These are phyloP conservation scores for Mus spretus DNA, from an alignment of 2,797 vertebrate genomes.

Conservation along the genomic window DNA sequence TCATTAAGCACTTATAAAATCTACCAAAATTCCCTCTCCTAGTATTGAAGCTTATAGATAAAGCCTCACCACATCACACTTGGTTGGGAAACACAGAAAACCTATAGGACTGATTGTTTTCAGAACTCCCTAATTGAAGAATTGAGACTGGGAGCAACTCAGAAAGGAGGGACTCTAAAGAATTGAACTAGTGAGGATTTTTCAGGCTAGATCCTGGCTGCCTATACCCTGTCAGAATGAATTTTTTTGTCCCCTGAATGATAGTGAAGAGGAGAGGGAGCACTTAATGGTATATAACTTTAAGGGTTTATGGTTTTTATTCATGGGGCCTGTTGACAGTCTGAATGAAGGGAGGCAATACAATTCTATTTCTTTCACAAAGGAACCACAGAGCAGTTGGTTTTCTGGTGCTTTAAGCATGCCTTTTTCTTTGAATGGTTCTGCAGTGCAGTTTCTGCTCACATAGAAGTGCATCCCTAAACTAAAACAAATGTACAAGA, in stretches of 20 bases:
- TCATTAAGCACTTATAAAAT: slow-evolving; percentile 35
- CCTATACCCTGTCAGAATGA: slow-evolving; percentile 69
- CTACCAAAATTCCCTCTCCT: slow-evolving; percentile 66
- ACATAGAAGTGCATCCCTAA: not conserved
- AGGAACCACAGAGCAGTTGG: not conserved
- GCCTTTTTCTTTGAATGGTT: not conserved
- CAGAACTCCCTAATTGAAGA: slow-evolving; percentile 85
- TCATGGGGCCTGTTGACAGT: slow-evolving; percentile 32
- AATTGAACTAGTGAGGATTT: slow-evolving; percentile 80
- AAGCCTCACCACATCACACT: slow-evolving; percentile 68
- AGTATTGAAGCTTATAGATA: slow-evolving; percentile 50
- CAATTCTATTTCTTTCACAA: slow-evolving; percentile 9
- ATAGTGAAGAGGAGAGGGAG: not conserved
- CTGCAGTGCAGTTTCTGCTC: not conserved
- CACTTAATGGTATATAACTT: not conserved
- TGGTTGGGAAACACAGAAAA: slow-evolving; percentile 82
- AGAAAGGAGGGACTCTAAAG: slow-evolving; percentile 74
- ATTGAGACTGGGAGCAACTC: slow-evolving; percentile 69
- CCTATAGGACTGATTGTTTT: slow-evolving; percentile 85
- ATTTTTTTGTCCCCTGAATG: not conserved
- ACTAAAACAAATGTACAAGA: not conserved
- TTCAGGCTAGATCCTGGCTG: slow-evolving; percentile 71
- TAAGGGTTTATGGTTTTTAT: slow-evolving; percentile 71
- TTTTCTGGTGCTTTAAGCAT: not conserved
- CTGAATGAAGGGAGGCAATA: not conserved